Conservation (phyloP, 1,140 invertebrate genomes). For the Goniozus legneri region DNA sequence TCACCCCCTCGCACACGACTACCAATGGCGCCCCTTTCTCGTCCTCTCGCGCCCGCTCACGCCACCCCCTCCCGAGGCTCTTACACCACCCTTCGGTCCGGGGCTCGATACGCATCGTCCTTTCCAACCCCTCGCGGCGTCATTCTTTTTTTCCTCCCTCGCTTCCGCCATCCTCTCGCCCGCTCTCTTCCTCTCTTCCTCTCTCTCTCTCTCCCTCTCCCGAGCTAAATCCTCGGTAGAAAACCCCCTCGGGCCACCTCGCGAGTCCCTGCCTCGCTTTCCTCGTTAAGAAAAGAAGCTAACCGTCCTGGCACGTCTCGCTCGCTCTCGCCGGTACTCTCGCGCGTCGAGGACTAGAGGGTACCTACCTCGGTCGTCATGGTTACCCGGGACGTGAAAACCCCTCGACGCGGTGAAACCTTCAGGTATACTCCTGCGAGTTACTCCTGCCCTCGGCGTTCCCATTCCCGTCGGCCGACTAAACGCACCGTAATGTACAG, state of each 20-base stretch:
- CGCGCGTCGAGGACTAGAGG: conserved; percentile 28
- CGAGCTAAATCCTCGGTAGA: background rate
- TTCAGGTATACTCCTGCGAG: no score
- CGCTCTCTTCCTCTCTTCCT: background rate
- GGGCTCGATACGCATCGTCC: no score
- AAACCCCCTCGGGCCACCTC: conserved; percentile 9
- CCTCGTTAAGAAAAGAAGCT: conserved; percentile 43
- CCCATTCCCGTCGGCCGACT: no score
- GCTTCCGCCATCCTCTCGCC: background rate
- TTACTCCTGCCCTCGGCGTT: no score
- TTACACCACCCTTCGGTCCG: no score
- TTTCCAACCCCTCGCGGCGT: no score
- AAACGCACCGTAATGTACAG: no score
- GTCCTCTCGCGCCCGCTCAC: conserved; percentile 12
- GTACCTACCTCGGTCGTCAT: conserved; percentile 35
- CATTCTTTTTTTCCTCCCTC: no score
- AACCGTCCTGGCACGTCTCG: conserved; percentile 27
- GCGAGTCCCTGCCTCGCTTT: conserved; percentile 26
- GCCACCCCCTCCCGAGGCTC: conserved; percentile 6
- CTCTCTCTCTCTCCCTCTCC: conserved; percentile 2
- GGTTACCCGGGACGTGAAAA: conserved; percentile 29
- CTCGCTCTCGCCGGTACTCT: no score
- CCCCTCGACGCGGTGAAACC: no score
- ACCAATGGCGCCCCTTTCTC: background rate
- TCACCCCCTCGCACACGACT: conserved; percentile 14